Base-by-base conservation (phyloP, 1,140 invertebrate genomes). In the Thereuonema tuberculata region DNA sequence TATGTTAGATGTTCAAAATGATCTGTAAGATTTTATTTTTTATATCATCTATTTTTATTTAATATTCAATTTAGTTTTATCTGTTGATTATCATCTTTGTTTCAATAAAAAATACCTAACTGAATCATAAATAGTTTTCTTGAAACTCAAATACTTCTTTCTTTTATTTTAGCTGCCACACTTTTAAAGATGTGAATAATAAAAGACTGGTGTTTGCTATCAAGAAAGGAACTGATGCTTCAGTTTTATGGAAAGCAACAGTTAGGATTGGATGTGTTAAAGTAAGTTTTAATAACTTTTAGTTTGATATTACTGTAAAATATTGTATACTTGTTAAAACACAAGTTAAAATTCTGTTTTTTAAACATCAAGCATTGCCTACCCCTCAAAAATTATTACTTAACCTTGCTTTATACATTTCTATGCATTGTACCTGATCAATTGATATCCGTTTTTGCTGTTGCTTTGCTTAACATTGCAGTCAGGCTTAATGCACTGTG, bases 171-270 rank as follows among this genome's bases (percentile, higher is more conserved):
- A 83, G 82, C 37, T 78, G 80, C 0, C 74, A 76, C 62, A 77
- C 77, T 63, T 82, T 77, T 64, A 70, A 78, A 62, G 80, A 83
- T 67, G 68, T 69, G 2, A 74, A 77, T 68, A 81, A 80, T 2
- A 82, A 81, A 64, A 78, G 80, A 60, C 67, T 85, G n/a, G 67
- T 82, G 23, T 85, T 85, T 74, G 76, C 76, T 53, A 75, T 85
- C 0, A 81, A 82, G 67, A 76, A 77, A 63, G 82, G 81, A 2
- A 79, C 80, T 20, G 83, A 84, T 70, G 71, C 75, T 9, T 78
- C 78, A 15, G 65, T 84, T 1, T 72, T 84, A 24, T 86, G 84
- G 84, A 84, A 83, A 69, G 80, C 77, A 1, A 83, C 80, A 1
- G 77, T 84, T 1, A 75, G 78, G 66, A 81, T 86, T 62, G 78